These are phyloP conservation scores for Phaethon lepturus DNA, from an alignment of 2,113 vertebrate genomes.

Conservation along the genomic window DNA sequence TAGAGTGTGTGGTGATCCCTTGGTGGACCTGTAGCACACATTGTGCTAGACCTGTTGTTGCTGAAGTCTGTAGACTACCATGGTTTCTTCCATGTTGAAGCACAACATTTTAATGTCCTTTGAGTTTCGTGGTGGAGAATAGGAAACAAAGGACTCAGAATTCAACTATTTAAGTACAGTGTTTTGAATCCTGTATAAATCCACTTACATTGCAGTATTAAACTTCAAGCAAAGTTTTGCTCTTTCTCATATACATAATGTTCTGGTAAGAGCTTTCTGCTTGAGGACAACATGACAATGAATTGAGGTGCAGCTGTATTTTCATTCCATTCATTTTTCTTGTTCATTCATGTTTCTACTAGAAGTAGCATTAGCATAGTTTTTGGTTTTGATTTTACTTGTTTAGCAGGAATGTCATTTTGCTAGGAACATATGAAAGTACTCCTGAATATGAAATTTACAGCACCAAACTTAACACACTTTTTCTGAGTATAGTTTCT, in stretches of 20 bases:
- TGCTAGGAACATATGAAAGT: background rate
- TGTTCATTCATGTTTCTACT: background rate
- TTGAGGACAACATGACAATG: background rate
- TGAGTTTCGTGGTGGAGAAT: background rate
- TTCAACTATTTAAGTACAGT: background rate
- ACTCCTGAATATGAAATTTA: background rate
- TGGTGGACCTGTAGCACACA: background rate
- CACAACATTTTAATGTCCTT: background rate
- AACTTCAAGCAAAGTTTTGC: background rate
- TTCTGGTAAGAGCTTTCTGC: background rate
- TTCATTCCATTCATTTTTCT: background rate
- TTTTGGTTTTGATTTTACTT: background rate
- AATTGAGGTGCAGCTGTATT: background rate
- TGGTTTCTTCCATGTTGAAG: background rate
- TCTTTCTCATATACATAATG: background rate
- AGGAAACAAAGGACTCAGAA: background rate
- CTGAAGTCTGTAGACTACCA: background rate
- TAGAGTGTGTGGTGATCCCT: background rate
- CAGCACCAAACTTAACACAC: background rate
- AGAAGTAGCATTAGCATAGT: background rate
- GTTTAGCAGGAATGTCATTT: background rate
- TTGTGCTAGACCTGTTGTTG: rapidly evolving
- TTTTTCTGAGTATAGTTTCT: background rate
- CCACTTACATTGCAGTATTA: background rate
- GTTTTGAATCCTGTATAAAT: background rate